Evolutionary conservation across 2,888 invertebrate species (phyloP), one percentile per base, ranked within the genome.

Genomic region (Harpalus rufipes): DNA sequence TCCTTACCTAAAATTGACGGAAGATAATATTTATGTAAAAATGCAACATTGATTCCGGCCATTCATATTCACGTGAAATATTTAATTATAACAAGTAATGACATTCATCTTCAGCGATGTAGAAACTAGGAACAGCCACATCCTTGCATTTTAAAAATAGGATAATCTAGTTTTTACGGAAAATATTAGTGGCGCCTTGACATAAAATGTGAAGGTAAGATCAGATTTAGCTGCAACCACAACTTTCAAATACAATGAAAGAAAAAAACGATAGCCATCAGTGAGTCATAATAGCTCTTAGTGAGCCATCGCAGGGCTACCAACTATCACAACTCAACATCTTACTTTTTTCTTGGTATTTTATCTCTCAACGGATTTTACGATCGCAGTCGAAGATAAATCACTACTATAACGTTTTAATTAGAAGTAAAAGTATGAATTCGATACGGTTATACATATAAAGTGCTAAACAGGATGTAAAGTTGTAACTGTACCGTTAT

Each of bases 121-220:
- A 44, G 44, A 44, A 44, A 44, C 5, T n/a, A n/a, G n/a, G 44
- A 44, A 44, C 44, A 44, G 5, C 44, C 44, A 10, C 44, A 44
- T 44, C 5, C 44, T 44, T 44, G 44, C 44, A 44, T 10, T 44
- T 44, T 44, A 44, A 10, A 44, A 44, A 44, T 10, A 44, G 10
- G 39, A 14, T 25, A 79, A 25, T 32, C 18, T 7, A 58, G 25
- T 76, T 56, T 76, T 76, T 16, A 32, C 32, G 32, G 6, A 78
- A 56, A 79, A 79, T 51, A 78, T 78, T 79, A 18, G 39, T n/a
- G 12, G 39, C 25, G 59, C 79, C 79, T 79, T 79, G 79, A 79
- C 79, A 79, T 79, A 25, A 79, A 79, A 79, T 79, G 61, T 39
- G 79, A 79, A 79, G 79, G 79, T 7, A 14, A 61, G 16, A 74